Evolutionary conservation across 2,113 vertebrate species (phyloP).

Genomic region (Phrynosoma blainvillii): DNA sequence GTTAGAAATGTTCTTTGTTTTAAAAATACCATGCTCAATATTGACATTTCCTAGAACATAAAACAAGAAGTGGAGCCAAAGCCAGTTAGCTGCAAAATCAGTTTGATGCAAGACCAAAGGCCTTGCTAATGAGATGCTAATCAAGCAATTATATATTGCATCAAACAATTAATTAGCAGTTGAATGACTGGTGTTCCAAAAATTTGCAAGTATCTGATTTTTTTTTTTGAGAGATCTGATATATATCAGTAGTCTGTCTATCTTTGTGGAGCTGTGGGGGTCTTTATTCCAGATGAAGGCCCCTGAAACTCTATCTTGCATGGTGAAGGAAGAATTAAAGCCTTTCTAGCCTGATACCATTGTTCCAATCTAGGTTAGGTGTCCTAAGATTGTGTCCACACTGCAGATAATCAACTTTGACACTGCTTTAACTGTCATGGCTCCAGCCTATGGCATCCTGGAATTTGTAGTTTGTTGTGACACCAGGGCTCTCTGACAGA

Average conservation of each 20-base stretch:
- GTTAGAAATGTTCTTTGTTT: conserved; percentile 7
- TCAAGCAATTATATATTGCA: no score
- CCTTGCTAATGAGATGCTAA: background rate
- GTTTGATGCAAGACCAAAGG: background rate
- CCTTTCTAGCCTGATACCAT: no score
- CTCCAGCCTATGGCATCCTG: no score
- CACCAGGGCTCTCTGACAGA: no score
- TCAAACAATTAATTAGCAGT: background rate
- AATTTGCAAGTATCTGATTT: background rate
- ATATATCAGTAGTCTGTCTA: background rate
- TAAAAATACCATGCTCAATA: conserved; percentile 4
- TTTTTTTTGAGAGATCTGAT: background rate
- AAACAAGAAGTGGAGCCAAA: background rate
- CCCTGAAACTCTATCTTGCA: no score
- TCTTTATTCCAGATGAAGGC: background rate
- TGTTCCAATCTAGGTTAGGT: no score
- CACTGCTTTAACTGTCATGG: no score
- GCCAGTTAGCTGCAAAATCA: background rate
- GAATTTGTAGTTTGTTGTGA: no score
- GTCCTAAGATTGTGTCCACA: no score
- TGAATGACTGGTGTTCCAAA: background rate
- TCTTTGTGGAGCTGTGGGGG: background rate
- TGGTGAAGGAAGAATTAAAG: no score
- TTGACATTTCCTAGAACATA: background rate
- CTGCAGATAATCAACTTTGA: no score